Conservation (phyloP, 2,113 vertebrate species). For the Struthio camelus region DNA sequence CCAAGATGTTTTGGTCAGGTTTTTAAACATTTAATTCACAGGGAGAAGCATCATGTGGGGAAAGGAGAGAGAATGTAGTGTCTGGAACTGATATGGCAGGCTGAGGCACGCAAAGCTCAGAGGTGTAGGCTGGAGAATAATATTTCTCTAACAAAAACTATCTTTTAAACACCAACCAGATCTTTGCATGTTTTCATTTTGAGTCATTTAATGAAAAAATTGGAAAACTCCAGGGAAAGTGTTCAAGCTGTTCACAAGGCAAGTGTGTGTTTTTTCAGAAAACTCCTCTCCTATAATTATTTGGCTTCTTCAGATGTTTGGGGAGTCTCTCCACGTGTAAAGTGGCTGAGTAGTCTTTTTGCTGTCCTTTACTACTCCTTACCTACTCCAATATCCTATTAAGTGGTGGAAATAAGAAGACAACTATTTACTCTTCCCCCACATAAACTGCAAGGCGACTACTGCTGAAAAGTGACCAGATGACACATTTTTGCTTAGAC, state of each 20-base stretch:
- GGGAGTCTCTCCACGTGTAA: not conserved
- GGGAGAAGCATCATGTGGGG: not conserved
- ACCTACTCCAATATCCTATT: not conserved
- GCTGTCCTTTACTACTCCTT: not conserved
- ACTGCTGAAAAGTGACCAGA: not conserved
- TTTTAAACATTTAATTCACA: not conserved
- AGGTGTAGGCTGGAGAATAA: not conserved
- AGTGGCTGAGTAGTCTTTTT: not conserved
- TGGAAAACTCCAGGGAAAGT: not conserved
- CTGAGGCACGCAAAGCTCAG: not conserved
- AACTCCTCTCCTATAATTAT: not conserved
- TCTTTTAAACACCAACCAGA: not conserved
- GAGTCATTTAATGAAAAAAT: conserved; percentile 23
- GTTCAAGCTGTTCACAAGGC: not conserved
- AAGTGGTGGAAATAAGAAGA: not conserved
- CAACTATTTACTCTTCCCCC: not conserved
- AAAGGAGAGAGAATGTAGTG: not conserved
- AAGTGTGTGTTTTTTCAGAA: conserved; percentile 1
- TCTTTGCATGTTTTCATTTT: conserved; percentile 29
- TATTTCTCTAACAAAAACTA: conserved; percentile 20
- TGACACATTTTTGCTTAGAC: not conserved
- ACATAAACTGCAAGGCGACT: not conserved
- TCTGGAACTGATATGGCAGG: not conserved
- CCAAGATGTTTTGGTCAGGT: not conserved
- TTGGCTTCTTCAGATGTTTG: conserved; percentile 3